Evolutionary conservation across 2,888 invertebrate genomes (phyloP).

Genomic region (Melieria picta): DNA sequence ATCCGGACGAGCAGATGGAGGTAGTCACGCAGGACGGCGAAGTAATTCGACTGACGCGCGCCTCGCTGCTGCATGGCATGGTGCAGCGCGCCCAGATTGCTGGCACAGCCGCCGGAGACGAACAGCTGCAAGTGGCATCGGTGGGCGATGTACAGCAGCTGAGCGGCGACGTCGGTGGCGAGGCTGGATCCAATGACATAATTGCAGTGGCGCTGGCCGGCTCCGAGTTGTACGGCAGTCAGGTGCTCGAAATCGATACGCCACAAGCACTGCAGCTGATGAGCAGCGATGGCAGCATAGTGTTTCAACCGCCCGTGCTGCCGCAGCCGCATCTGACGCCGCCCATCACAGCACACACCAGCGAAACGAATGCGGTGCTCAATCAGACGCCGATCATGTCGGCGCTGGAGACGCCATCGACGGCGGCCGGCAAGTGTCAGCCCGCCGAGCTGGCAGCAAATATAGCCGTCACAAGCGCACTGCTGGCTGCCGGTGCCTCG

Average conservation of each 20-base stretch:
- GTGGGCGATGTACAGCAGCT: slow-evolving; percentile 23
- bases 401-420: slow-evolving; percentile 75
- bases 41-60: slow-evolving; percentile 52
- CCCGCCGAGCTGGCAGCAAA: slow-evolving; percentile 7
- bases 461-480: neutral
- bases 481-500: slow-evolving; percentile 23
- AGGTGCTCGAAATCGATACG: slow-evolving; percentile 23
- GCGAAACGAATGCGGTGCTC: slow-evolving; percentile 79
- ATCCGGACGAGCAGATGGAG: slow-evolving; percentile 46
- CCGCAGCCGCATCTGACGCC: slow-evolving; percentile 52
- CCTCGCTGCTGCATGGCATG: slow-evolving; percentile 47
- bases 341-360: slow-evolving; percentile 68
- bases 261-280: slow-evolving; percentile 42
- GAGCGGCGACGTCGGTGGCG: slow-evolving; percentile 21
- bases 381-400: slow-evolving; percentile 86
- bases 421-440: slow-evolving; percentile 15
- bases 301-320: slow-evolving; percentile 50
- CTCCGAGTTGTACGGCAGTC: slow-evolving; percentile 10
- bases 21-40: slow-evolving; percentile 57
- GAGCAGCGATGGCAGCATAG: slow-evolving; percentile 43
- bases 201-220: too few species aligned
- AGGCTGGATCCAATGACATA: too few species aligned
- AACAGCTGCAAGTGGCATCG: slow-evolving; percentile 18
- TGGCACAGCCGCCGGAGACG: slow-evolving; percentile 34
- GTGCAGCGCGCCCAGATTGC: slow-evolving; percentile 18